phyloP scores from a whole-genome alignment of 2,797 vertebrate species.

The Selene dorsalis region DNA sequence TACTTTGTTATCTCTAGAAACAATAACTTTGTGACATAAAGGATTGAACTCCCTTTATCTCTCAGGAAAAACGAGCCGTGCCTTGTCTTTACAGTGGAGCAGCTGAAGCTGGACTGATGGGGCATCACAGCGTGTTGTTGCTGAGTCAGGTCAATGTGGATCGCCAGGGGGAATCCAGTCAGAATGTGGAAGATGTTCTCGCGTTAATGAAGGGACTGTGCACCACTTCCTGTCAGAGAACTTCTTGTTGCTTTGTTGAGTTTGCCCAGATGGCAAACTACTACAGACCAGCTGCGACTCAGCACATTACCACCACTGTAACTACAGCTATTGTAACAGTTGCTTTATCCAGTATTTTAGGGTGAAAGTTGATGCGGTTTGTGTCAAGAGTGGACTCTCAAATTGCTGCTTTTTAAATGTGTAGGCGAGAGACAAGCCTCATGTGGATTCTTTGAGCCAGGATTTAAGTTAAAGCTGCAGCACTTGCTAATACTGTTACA shows the following conservation, averaged over 20 bases:
- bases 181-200: conserved; percentile 27
- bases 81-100: background rate
- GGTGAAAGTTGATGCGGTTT: background rate
- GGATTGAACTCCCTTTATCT: background rate
- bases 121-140: conserved; percentile 27
- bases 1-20: conserved; percentile 23
- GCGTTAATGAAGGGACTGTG: conserved; percentile 35
- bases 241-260: conserved; percentile 13
- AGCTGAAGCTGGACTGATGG: conserved; percentile 26
- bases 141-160: conserved; percentile 51
- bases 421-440: background rate
- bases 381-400: background rate
- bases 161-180: conserved; percentile 39
- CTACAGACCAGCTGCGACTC: conserved; percentile 27
- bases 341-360: conserved; percentile 7
- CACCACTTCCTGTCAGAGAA: conserved; percentile 12
- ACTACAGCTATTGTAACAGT: background rate
- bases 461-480: background rate
- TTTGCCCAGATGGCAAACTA: conserved; percentile 19
- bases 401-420: background rate
- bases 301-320: conserved; percentile 30
- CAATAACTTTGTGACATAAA: background rate
- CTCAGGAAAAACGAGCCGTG: background rate
- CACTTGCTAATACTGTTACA: background rate
- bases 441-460: background rate